Evolutionary conservation across 2,797 vertebrate genomes (phyloP), one percentile per base, ranked within the genome.

Genomic region (Corythornis leucogaster): DNA sequence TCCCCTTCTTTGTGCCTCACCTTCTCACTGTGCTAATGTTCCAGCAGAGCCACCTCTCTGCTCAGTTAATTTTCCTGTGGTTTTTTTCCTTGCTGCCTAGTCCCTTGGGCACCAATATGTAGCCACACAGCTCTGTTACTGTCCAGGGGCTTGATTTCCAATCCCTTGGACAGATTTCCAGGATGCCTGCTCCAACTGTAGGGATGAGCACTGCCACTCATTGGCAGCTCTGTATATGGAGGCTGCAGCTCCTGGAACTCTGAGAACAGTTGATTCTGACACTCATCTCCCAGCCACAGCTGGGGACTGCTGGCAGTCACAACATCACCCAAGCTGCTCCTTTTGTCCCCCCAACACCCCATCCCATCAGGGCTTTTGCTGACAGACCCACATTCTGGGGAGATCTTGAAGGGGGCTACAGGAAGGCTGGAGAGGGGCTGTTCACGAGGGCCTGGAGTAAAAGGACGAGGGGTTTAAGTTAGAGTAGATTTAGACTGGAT

Each of bases 251-350:
- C 88, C 76, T 42, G 59, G 62, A 48, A 82, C 69, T 55, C 92
- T 94, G 90, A 87, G 87, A 89, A 87, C 84, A 73, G 92, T 75
- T 59, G 86, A 79, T 87, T 96, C 90, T 94, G 87, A 89, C 66
- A 87, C 79, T 77, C 81, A 73, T 63, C 87, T 78, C 53, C 54
- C 66, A 90, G 80, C 74, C 75, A 70, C 15, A 4, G 54, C 58
- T 24, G 62, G 66, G 82, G 70, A 78, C 87, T 95, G 93, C 86
- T 95, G 92, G 73, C 76, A 91, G 87, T 73, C 90, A 84, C 75
- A 85, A 83, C 68, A 89, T 9, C 86, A 28, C 67, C 83, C 43
- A 84, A 79, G 54, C 80, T 80, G 54, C 80, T 80, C 70, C 1
- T 66, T 87, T 81, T 57, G 21, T n/a, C 6, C 15, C 15, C 8